These are phyloP conservation scores for Penelope pileata DNA, from an alignment of 2,113 vertebrate species.

Conservation along the genomic window DNA sequence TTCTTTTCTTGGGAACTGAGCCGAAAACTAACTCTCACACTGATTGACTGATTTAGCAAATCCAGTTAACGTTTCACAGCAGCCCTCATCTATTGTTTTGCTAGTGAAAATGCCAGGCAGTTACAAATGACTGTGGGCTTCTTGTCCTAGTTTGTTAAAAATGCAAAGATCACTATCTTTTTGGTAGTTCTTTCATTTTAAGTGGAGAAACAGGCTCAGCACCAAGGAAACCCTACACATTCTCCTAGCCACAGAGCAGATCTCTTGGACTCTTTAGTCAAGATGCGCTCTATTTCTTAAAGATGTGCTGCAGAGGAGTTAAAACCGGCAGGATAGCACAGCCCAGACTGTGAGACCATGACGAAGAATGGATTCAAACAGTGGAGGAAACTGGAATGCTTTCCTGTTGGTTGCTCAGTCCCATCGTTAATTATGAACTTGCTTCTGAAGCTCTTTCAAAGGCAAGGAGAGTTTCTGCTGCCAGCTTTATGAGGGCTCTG, in stretches of 20 bases:
- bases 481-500: neutral
- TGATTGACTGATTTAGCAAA: neutral
- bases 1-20: conserved; percentile 10
- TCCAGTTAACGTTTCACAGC: neutral
- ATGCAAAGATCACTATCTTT: neutral
- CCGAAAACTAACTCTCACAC: neutral
- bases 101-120: neutral
- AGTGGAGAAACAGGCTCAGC: neutral
- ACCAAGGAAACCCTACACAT: neutral
- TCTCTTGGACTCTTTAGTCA: neutral
- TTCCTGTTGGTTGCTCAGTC: neutral
- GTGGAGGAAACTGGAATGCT: neutral
- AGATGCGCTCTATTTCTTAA: neutral
- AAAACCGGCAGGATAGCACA: neutral
- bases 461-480: neutral
- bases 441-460: neutral
- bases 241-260: neutral
- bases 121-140: neutral
- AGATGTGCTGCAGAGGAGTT: neutral
- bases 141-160: neutral
- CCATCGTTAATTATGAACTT: neutral
- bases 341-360: neutral
- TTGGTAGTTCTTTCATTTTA: neutral
- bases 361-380: neutral
- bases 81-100: neutral